A percentile compares a stretch with the other conserved stretches of the same genome.
Conservation (phyloP, 1,140 invertebrate genomes). For the Nebria ingens region DNA sequence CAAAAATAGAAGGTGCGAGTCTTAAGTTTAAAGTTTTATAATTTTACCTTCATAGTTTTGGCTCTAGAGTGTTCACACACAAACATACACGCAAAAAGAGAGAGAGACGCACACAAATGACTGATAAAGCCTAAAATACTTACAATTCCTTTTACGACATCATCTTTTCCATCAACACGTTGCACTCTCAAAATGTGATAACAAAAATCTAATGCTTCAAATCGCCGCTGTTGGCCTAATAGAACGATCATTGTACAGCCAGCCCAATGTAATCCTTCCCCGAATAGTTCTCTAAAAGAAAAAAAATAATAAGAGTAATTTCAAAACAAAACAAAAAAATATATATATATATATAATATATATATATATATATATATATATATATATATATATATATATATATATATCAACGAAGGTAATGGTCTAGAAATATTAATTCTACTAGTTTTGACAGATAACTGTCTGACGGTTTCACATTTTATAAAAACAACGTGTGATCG, state of each 20-base stretch:
- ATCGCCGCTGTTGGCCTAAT: constrained; percentile 88
- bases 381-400: too few species aligned
- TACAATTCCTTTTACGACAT: constrained; percentile 91
- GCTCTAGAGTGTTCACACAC: too few species aligned
- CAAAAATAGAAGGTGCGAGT: too few species aligned
- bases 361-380: constrained; percentile 1
- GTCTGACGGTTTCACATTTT: constrained; percentile 7
- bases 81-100: too few species aligned
- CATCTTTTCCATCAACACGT: constrained; percentile 92
- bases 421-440: too few species aligned
- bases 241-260: constrained; percentile 98
- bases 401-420: too few species aligned
- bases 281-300: constrained; percentile 81
- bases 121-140: constrained; percentile 39
- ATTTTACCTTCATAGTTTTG: too few species aligned
- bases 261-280: constrained; percentile 98
- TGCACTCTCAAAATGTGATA: constrained; percentile 97
- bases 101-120: neutral
- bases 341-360: constrained; percentile 13
- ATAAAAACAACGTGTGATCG: too few species aligned
- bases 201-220: constrained; percentile 97
- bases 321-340: constrained; percentile 15
- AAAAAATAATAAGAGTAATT: constrained; percentile 16
- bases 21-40: too few species aligned
- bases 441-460: too few species aligned